Conservation (phyloP, 2,113 vertebrate species). For the Thamnaconus septentrionalis region DNA sequence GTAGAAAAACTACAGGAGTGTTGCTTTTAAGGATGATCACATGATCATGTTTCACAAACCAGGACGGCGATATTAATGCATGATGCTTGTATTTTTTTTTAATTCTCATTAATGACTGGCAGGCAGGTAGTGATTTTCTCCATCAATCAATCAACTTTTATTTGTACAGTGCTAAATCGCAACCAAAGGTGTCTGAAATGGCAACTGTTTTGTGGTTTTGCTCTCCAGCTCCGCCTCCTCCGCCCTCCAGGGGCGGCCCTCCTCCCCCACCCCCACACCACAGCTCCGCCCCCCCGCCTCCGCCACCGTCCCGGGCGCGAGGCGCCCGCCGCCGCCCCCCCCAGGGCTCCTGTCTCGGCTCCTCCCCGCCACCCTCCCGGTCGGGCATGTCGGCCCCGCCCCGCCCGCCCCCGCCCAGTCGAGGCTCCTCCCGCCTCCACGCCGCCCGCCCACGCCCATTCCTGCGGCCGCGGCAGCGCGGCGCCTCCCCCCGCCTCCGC, state of each 20-base stretch:
- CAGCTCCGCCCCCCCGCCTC: constrained; percentile 74
- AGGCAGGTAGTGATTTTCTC: too few relatives aligned
- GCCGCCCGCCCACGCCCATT: constrained; percentile 60
- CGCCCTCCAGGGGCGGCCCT: constrained; percentile 74
- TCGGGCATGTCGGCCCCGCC: constrained; percentile 81
- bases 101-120: too few relatives aligned
- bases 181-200: too few relatives aligned
- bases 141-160: too few relatives aligned
- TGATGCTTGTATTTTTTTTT: too few relatives aligned
- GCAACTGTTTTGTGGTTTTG: neutral
- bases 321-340: constrained; percentile 84
- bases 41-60: too few relatives aligned
- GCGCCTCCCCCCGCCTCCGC: constrained; percentile 76
- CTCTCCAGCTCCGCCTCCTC: constrained; percentile 77
- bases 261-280: constrained; percentile 89
- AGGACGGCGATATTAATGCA: too few relatives aligned
- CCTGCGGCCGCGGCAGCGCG: neutral
- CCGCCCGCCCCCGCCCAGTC: constrained; percentile 79
- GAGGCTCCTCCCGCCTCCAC: constrained; percentile 69
- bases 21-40: too few relatives aligned
- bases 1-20: too few relatives aligned
- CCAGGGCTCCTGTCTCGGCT: constrained; percentile 81
- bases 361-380: constrained; percentile 78
- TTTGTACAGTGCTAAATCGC: too few relatives aligned
- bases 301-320: constrained; percentile 83